Conservation (phyloP, 2,797 vertebrate genomes). For the Thaleichthys pacificus region DNA sequence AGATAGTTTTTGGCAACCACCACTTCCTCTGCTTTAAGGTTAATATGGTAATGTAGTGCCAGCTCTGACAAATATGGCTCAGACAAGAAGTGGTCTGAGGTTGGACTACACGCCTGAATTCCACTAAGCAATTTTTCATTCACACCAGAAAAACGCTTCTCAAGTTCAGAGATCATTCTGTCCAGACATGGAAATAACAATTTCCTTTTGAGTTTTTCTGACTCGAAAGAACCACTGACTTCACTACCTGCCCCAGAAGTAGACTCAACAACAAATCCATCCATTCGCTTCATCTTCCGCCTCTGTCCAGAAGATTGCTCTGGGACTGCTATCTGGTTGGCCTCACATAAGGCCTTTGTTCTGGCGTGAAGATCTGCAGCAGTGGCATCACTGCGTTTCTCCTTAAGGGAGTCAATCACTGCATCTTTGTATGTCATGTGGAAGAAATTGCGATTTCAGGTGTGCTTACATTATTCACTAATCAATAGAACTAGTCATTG, state of each 20-base stretch:
- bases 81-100: constrained; percentile 23
- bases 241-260: constrained; percentile 8
- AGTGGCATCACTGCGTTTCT: constrained; percentile 22
- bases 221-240: constrained; percentile 4
- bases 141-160: constrained; percentile 12
- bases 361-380: constrained; percentile 17
- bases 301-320: neutral
- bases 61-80: constrained; percentile 25
- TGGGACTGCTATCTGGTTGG: constrained; percentile 2
- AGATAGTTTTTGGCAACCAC: constrained; percentile 23
- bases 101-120: constrained; percentile 16
- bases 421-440: constrained; percentile 25
- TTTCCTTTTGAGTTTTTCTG: constrained; percentile 7
- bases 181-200: constrained; percentile 12
- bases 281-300: constrained; percentile 19
- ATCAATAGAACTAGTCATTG: too few species aligned
- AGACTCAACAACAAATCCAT: constrained; percentile 17
- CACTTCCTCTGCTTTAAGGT: constrained; percentile 25
- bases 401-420: constrained; percentile 24
- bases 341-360: constrained; percentile 11
- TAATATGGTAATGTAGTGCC: constrained; percentile 17
- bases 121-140: constrained; percentile 9
- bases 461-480: too few species aligned
- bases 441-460: too few species aligned
- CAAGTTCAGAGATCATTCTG: too few species aligned